A percentile compares a stretch with the other conserved stretches of the same genome.
Conservation (phyloP, 1,140 invertebrate genomes). For the Zaprionus taronus region DNA sequence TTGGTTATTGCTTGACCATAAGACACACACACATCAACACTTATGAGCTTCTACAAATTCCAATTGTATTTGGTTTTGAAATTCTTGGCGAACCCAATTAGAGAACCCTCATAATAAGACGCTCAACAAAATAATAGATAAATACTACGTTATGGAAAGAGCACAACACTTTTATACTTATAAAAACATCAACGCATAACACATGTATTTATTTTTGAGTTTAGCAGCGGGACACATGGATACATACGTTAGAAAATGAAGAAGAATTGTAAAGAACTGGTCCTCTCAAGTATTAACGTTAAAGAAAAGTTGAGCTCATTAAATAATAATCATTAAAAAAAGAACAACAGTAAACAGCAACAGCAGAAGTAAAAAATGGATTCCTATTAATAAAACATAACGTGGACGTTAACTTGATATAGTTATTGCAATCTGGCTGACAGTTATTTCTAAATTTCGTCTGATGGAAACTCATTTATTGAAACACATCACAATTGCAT, state of each 20-base stretch:
- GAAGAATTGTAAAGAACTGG: constrained; percentile 12
- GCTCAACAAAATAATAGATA: constrained; percentile 16
- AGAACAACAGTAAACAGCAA: not conserved
- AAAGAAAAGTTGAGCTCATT: constrained; percentile 4
- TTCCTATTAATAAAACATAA: constrained; percentile 19
- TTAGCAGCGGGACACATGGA: constrained; percentile 1
- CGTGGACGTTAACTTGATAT: not conserved
- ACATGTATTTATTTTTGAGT: constrained; percentile 12
- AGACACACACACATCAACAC: not conserved
- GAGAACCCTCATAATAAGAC: constrained; percentile 18
- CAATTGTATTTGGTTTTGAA: constrained; percentile 28
- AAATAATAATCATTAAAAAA: constrained; percentile 8
- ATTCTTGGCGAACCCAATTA: constrained; percentile 9
- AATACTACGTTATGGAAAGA: constrained; percentile 16
- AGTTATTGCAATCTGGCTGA: not conserved
- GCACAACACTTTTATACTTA: constrained; percentile 12
- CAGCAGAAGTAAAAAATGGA: not conserved
- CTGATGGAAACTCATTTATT: not conserved
- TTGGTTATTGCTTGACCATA: constrained; percentile 35
- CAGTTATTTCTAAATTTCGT: not conserved
- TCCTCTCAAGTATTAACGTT: constrained; percentile 21
- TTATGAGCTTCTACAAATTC: constrained; percentile 35
- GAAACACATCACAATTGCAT: not conserved
- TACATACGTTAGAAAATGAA: constrained; percentile 6
- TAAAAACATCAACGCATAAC: constrained; percentile 1